Percentiles rank a stretch among this genome's conserved stretches.
phyloP scores from a whole-genome alignment of 2,888 invertebrate species.

The Crocallis elinguaria region DNA sequence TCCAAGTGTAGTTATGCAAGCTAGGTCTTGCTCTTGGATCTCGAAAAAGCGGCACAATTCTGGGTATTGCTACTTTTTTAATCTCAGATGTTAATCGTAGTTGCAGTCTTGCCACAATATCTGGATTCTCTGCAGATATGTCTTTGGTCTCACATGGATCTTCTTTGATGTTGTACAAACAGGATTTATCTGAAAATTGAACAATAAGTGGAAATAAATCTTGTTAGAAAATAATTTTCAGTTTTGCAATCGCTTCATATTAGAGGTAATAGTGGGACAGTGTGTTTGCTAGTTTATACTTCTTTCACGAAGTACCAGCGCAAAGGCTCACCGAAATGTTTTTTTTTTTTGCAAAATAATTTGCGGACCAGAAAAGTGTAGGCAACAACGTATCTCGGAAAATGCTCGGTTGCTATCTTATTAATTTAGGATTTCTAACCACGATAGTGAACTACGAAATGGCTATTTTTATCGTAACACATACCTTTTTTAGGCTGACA shows the following conservation, averaged over 20 bases:
- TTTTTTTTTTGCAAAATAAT: no score
- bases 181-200: conserved; percentile 11
- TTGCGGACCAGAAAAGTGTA: no score
- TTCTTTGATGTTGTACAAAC: conserved; percentile 35
- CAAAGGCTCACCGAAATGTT: no score
- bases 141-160: conserved; percentile 71
- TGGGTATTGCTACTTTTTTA: conserved; percentile 50
- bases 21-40: conserved; percentile 61
- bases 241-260: no score
- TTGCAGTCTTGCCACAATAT: conserved; percentile 51
- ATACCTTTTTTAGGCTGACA: conserved; percentile 64
- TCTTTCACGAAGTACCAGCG: no score
- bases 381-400: no score
- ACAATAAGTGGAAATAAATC: background rate
- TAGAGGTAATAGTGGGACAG: background rate
- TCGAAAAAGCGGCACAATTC: conserved; percentile 51
- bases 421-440: no score
- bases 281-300: no score
- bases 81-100: conserved; percentile 50
- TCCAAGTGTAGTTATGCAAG: conserved; percentile 67
- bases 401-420: no score
- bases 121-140: conserved; percentile 51
- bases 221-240: no score
- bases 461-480: no score
- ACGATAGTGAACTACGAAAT: no score